Percentiles rank a stretch among this genome's conserved stretches.
These are phyloP conservation scores for Oscheius sp. DNA, from an alignment of 2,888 invertebrate species.

Conservation along the genomic window DNA sequence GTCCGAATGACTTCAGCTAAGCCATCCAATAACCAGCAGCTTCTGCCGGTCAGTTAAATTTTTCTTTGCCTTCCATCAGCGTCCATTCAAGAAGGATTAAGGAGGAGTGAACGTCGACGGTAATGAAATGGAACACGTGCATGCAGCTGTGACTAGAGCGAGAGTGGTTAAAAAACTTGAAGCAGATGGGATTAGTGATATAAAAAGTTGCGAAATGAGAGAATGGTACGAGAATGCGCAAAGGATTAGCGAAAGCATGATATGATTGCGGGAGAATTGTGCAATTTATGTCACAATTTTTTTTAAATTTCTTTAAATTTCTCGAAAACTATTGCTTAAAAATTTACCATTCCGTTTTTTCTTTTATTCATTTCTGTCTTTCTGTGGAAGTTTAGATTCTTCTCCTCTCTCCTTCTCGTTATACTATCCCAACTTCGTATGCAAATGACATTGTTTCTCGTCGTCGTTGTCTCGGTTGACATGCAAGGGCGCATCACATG, in stretches of 20 bases:
- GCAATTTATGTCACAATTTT: too few relatives aligned
- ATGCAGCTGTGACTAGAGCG: too few relatives aligned
- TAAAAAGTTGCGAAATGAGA: too few relatives aligned
- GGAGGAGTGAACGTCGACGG: conserved; percentile 2
- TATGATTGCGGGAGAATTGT: not conserved
- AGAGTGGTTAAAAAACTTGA: not conserved
- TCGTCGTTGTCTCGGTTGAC: not conserved
- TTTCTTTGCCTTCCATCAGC: not conserved
- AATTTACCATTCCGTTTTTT: not conserved
- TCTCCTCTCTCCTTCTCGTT: not conserved
- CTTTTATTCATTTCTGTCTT: not conserved
- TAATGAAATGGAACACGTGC: not conserved
- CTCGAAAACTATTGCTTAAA: too few relatives aligned
- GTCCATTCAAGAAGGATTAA: conserved; percentile 12
- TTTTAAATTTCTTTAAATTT: too few relatives aligned
- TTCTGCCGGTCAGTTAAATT: conserved; percentile 20
- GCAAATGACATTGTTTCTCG: conserved; percentile 18
- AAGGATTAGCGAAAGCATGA: not conserved
- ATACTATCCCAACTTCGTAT: not conserved
- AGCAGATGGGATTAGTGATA: not conserved
- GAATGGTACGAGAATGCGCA: not conserved
- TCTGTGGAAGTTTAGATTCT: not conserved
- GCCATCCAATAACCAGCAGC: conserved; percentile 15
- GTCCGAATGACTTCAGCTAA: conserved; percentile 1
- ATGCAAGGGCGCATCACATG: conserved; percentile 27